Evolutionary conservation across 2,888 invertebrate species (phyloP).

Genomic region (Leucophenga maculata): DNA sequence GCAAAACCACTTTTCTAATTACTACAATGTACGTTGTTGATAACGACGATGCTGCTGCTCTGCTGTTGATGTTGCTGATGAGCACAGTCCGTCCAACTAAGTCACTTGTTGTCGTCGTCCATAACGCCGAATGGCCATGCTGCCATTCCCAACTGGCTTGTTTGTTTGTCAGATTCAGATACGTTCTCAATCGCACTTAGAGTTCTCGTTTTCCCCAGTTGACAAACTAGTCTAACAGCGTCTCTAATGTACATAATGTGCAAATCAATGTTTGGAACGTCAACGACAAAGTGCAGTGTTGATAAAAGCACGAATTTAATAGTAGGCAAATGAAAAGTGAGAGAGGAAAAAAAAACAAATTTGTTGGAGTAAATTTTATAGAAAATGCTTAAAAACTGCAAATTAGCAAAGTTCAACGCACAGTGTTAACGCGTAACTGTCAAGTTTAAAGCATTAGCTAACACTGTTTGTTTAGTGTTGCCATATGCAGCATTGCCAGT

Average conservation of each 20-base stretch:
- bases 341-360: not conserved
- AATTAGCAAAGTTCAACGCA: no score
- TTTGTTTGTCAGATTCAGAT: no score
- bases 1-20: conserved; percentile 26
- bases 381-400: no score
- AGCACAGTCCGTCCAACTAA: not conserved
- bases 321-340: not conserved
- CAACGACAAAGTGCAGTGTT: conserved; percentile 2
- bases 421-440: no score
- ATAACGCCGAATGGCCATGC: no score
- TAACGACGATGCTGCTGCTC: conserved; percentile 1
- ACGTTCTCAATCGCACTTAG: no score
- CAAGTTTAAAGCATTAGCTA: conserved; percentile 47
- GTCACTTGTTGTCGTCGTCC: not conserved
- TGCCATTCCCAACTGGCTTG: no score
- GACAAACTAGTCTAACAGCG: no score
- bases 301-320: not conserved
- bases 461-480: not conserved
- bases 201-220: no score
- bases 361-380: not conserved
- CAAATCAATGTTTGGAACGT: conserved; percentile 18
- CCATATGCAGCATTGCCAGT: not conserved
- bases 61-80: not conserved
- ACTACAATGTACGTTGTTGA: conserved; percentile 4
- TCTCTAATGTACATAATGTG: not conserved